Conservation (phyloP, 2,113 vertebrate genomes). For the Forbesichthys papilliferus region DNA sequence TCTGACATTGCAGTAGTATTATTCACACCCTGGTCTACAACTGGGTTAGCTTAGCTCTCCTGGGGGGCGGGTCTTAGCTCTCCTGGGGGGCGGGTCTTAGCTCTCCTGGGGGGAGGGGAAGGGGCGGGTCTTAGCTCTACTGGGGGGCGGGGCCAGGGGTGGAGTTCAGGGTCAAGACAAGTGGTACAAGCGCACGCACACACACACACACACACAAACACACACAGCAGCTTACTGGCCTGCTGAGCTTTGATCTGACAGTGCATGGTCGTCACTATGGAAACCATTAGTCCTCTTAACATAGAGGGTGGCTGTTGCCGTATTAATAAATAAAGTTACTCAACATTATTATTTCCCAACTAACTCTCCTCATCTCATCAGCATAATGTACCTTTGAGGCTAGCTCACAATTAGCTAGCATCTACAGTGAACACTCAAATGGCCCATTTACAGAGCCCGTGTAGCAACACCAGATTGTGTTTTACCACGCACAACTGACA, state of each 20-base stretch:
- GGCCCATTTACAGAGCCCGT: too few species aligned
- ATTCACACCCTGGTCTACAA: conserved; percentile 61
- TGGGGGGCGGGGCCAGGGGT: neutral
- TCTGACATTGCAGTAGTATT: conserved; percentile 69
- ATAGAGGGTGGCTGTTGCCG: conserved; percentile 8
- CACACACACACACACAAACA: conserved; percentile 21
- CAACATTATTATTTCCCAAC: neutral
- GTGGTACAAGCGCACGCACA: neutral
- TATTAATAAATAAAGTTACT: conserved; percentile 16
- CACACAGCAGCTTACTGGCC: conserved; percentile 4
- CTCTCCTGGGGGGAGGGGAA: conserved; percentile 49
- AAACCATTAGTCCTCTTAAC: conserved; percentile 40
- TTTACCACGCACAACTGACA: too few species aligned
- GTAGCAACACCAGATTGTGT: too few species aligned
- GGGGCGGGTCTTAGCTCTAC: conserved; percentile 19
- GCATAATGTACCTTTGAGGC: conserved; percentile 3
- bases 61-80: conserved; percentile 35
- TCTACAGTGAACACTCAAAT: neutral
- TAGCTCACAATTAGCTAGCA: neutral
- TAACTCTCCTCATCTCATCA: conserved; percentile 10
- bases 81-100: conserved; percentile 19
- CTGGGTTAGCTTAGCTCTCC: conserved; percentile 42
- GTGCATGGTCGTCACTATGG: conserved; percentile 70
- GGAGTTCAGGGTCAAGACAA: conserved; percentile 7
- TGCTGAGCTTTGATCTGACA: conserved; percentile 57